Evolutionary conservation across 2,113 vertebrate genomes (phyloP), one percentile per base, ranked within the genome.

Genomic region (Formicarius rufipectus): DNA sequence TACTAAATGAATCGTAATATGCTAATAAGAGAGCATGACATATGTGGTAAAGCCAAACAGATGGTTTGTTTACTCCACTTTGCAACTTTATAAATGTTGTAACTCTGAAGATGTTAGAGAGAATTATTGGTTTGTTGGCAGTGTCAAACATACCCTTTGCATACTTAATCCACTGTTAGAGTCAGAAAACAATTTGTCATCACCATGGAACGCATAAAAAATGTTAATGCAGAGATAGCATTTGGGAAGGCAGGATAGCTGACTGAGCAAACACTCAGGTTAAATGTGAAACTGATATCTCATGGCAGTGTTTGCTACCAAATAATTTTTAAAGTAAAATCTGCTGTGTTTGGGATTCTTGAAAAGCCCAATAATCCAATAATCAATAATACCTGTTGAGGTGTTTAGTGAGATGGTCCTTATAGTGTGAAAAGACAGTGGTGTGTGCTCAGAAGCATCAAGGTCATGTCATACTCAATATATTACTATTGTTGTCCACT

Each of bases 1-100:
- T 98, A 98, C 98, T 98, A 99, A 99, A 99, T 98, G 98, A 98
- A 98, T 98, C 95, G 97, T 98, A 99, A 99, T 98, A 98, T 98
- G 98, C 98, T 98, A 98, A 99, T 98, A 98, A 98, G 98, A 97
- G 97, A 97, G 98, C 98, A 97, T 98, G 98, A 98, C 98, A 98
- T 97, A 98, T 97, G 98, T 97, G 98, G 98, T 98, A 98, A 98
- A 98, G 98, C 98, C 98, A 98, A 99, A 98, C 98, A 98, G 98
- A 98, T 98, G 98, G 98, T 98, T 98, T 97, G 97, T 98, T 98
- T 98, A 98, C 96, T 96, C 96, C 97, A 98, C 97, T 98, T 98
- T 98, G 97, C 97, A 97, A 98, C 98, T 98, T 98, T 98, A 98
- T 97, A 98, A 98, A 98, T 98, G 97, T 96, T 97, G 96, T 97